Evolutionary conservation across 2,888 invertebrate genomes (phyloP).

Genomic region (Protula sp.): DNA sequence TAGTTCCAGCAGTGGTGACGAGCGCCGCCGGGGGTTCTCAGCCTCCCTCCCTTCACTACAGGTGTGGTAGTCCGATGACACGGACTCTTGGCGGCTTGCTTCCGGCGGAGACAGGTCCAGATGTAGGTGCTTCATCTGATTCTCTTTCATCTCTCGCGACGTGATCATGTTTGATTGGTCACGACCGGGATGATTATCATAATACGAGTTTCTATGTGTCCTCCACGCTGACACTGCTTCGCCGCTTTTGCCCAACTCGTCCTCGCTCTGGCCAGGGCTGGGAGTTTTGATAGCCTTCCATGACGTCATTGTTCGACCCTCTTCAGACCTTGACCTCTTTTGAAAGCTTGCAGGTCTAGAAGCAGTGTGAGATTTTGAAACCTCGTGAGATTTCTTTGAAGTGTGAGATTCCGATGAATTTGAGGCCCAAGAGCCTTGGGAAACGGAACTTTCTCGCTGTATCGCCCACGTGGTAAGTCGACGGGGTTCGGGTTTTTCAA

Average conservation of each 20-base stretch:
- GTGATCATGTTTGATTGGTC: no score
- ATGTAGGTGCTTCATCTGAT: background rate
- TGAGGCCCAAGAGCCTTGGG: no score
- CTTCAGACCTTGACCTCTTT: background rate
- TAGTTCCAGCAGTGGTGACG: slow-evolving; percentile 15
- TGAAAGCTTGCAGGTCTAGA: no score
- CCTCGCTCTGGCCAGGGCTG: background rate
- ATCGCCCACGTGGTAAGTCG: slow-evolving; percentile 12
- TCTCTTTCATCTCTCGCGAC: background rate
- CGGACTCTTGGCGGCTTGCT: background rate
- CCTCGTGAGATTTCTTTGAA: background rate
- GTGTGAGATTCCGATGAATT: background rate
- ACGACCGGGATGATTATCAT: no score
- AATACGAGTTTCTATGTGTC: no score
- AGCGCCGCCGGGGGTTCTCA: background rate
- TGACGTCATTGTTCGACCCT: background rate
- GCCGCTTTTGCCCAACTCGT: no score
- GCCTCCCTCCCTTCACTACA: background rate
- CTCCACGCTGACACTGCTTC: background rate
- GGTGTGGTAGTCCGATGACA: background rate
- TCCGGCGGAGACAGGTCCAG: no score
- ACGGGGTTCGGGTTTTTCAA: background rate
- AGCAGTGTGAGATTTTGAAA: no score
- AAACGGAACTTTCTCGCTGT: background rate
- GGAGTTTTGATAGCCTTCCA: background rate